These are phyloP conservation scores for Drosophila anomelani DNA, from an alignment of 2,888 invertebrate species.

Conservation along the genomic window DNA sequence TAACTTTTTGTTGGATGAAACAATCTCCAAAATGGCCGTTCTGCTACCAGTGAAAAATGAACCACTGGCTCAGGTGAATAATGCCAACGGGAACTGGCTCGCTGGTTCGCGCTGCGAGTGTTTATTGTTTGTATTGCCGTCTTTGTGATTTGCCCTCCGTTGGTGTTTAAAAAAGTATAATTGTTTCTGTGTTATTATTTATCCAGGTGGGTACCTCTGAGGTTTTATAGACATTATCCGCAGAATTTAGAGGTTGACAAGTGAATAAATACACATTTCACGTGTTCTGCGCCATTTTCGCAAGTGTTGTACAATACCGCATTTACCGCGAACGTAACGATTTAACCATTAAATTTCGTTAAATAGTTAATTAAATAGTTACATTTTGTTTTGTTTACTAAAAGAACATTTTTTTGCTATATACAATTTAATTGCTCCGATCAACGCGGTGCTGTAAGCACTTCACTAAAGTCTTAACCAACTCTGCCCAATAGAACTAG, in stretches of 20 bases:
- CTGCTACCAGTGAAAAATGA: slow-evolving; percentile 58
- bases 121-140: slow-evolving; percentile 45
- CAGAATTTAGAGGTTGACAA: not conserved
- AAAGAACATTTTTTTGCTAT: slow-evolving; percentile 33
- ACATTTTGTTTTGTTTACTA: not conserved
- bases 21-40: slow-evolving; percentile 80
- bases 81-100: slow-evolving; percentile 66
- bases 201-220: slow-evolving; percentile 3
- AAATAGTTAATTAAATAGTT: not conserved
- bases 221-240: no score
- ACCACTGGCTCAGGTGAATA: slow-evolving; percentile 67
- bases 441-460: not conserved
- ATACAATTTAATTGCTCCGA: slow-evolving; percentile 20
- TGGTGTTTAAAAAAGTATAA: slow-evolving; percentile 5
- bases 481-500: slow-evolving; percentile 23
- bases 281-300: slow-evolving; percentile 26
- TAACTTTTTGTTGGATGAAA: slow-evolving; percentile 78
- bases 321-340: not conserved
- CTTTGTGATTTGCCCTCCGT: slow-evolving; percentile 10
- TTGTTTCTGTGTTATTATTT: not conserved
- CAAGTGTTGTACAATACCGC: slow-evolving; percentile 32
- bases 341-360: no score
- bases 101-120: slow-evolving; percentile 57
- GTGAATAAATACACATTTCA: slow-evolving; percentile 12
- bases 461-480: slow-evolving; percentile 5